Evolutionary conservation across 2,888 invertebrate species (phyloP), one percentile per base, ranked within the genome.

Genomic region (Mamestra brassicae): DNA sequence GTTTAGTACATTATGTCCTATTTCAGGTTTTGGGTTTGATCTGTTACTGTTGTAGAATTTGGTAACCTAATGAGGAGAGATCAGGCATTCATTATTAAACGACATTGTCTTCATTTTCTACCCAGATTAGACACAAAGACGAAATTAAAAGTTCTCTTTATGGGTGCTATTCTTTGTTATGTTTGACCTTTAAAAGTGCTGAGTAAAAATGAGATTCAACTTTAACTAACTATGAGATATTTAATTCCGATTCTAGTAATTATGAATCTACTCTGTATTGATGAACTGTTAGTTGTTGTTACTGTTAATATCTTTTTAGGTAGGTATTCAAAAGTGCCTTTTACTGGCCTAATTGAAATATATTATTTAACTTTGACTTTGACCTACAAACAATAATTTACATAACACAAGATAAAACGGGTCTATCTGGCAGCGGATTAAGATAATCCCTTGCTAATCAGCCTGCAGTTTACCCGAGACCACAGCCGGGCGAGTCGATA

Each of bases 371-470:
- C 3, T 17, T 58, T 15, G 36, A 52, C 52, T 17, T 52, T 52
- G 17, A 52, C 17, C 36, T 15, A 17, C 15, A 38, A 10, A 45
- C n/a, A 26, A 57, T 50, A 50, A 38, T 47, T 61, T 15, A 65
- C 52, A 45, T 57, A 26, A 61, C n/a, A 61, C 6, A 57, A 78
- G 6, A 76, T 55, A n/a, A 55, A 81, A 60, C 50, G 26, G 57
- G 8, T 5, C 15, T 62, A 47, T 61, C 52, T 63, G 63, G 6
- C 47, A 38, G 8, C 4, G 34, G 69, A 47, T 82, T 61, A 55
- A 60, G 26, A 11, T 82, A 77, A 82, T 68, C 38, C 45, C 54
- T 17, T 34, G 60, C 11, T 68, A 58, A 78, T 81, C 69, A 71
- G 26, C 17, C 36, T 63, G 8, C 38, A 42, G 69, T 58, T 47